Evolutionary conservation across 2,888 invertebrate genomes (phyloP).

Genomic region (Aphodius granarius): DNA sequence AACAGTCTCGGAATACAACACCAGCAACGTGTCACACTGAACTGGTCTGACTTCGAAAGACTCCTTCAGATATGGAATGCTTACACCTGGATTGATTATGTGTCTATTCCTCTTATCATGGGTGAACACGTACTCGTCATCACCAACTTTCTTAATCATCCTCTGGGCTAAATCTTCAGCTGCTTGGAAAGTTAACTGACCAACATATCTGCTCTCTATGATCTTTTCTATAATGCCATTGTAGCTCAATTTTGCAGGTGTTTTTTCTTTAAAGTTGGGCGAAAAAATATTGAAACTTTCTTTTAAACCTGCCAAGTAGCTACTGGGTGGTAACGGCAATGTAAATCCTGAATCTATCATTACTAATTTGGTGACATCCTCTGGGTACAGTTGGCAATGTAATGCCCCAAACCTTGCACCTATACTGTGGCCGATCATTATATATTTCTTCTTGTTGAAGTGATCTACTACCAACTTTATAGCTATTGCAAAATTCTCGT

Average conservation of each 20-base stretch:
- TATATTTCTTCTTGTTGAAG: slow-evolving; percentile 44
- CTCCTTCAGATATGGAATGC: slow-evolving; percentile 10
- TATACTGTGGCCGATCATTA: slow-evolving; percentile 48
- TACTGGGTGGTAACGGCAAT: not conserved
- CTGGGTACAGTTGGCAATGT: slow-evolving; percentile 16
- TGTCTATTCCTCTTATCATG: slow-evolving; percentile 16
- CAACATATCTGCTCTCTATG: slow-evolving; percentile 13
- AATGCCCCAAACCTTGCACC: slow-evolving; percentile 15
- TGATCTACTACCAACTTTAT: slow-evolving; percentile 42
- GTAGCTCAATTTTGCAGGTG: not conserved
- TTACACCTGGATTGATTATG: slow-evolving; percentile 5
- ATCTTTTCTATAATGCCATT: slow-evolving; percentile 18
- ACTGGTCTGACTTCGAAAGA: slow-evolving; percentile 15
- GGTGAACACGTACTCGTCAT: slow-evolving; percentile 20
- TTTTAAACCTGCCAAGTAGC: slow-evolving; percentile 3
- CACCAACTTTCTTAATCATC: slow-evolving; percentile 16
- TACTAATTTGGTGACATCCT: slow-evolving; percentile 11
- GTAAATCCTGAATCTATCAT: slow-evolving; percentile 11
- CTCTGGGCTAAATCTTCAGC: slow-evolving; percentile 20
- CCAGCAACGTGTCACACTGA: slow-evolving; percentile 15
- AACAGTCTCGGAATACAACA: slow-evolving; percentile 12
- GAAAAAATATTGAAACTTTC: slow-evolving; percentile 9
- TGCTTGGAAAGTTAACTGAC: slow-evolving; percentile 16
- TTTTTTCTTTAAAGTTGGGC: not conserved
- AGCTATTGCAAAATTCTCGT: slow-evolving; percentile 52